Base-by-base conservation (phyloP, 2,888 invertebrate species). In the Cataglyphis livida region DNA sequence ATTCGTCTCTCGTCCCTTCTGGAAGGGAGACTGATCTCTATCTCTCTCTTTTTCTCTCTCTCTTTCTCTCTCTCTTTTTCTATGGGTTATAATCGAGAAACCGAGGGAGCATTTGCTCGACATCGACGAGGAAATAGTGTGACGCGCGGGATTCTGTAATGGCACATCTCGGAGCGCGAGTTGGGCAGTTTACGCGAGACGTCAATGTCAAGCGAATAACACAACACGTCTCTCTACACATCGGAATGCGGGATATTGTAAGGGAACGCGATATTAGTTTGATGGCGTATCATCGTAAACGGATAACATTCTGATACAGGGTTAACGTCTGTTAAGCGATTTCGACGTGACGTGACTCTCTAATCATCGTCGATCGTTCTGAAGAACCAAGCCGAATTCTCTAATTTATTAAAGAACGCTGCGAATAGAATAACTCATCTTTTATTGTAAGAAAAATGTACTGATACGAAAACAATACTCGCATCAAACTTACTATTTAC, bases 241-340 rank as follows among this genome's bases (percentile, higher is more conserved):
- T 57, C 18, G 38, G 35, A 28, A 57, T 54, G 78, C 61, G 51
- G 64, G 35, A 75, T 82, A 62, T 57, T 21, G 65, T 59, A 66
- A 61, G 74, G 66, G 61, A 64, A 83, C 32, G 61, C 35, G 75
- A 74, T 35, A 38, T 79, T 21, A 78, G 78, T 70, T 61, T 71
- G 61, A 28, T 75, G 62, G 64, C 66, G 71, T 78, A 44, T 65
- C 71, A 76, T 32, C 79, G 82, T 21, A 64, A 78, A 68, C 81
- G 71, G 76, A 66, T 76, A 62, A 38, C 51, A 61, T 82, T 82
- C 68, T 62, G 82, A 82, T 84, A 83, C n/a, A 68, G 44, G 66
- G 54, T 44, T 21, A 79, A 84, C 73, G 70, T 76, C 57, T 73
- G 68, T 35, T 81, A 65, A 57, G 32, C 62, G 82, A 62, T 44